Evolutionary conservation across 2,888 invertebrate genomes (phyloP).

Genomic region (Chrysolina oricalcia): DNA sequence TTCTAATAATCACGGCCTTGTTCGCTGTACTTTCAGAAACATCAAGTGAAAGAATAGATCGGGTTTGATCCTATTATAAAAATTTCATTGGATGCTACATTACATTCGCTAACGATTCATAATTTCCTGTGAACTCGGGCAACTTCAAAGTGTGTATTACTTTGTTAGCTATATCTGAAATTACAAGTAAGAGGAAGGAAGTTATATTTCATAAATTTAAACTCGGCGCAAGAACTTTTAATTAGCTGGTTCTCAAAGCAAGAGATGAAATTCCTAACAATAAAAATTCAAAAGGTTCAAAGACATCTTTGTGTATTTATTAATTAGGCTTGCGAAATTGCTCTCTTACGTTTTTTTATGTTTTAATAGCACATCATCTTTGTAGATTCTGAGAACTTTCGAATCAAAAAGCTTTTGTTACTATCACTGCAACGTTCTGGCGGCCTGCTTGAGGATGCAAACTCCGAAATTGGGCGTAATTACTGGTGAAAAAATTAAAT

Average conservation of each 20-base stretch:
- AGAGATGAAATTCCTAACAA: conserved; percentile 39
- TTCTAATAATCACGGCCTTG: no score
- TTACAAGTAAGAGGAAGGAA: conserved; percentile 26
- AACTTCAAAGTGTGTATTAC: conserved; percentile 33
- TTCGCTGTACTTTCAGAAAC: not conserved
- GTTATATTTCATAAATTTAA: conserved; percentile 50
- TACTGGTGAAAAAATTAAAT: not conserved
- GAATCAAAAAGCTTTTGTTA: conserved; percentile 25
- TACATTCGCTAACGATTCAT: conserved; percentile 27
- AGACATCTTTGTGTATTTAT: conserved; percentile 59
- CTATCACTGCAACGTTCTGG: conserved; percentile 3
- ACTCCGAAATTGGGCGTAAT: not conserved
- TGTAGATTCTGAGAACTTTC: not conserved
- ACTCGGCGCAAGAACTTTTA: conserved; percentile 55
- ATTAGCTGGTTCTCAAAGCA: conserved; percentile 48
- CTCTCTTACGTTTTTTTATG: not conserved
- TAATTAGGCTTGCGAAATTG: conserved; percentile 53
- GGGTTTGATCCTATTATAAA: conserved; percentile 6
- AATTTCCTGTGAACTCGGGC: conserved; percentile 27
- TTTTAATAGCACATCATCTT: conserved; percentile 20
- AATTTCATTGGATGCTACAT: conserved; percentile 18
- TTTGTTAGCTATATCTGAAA: conserved; percentile 36
- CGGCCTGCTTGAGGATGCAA: not conserved
- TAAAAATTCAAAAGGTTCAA: conserved; percentile 55
- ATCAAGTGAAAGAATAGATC: not conserved